phyloP scores from a whole-genome alignment of 2,797 vertebrate species.

The Hydrocynus forskahlii region DNA sequence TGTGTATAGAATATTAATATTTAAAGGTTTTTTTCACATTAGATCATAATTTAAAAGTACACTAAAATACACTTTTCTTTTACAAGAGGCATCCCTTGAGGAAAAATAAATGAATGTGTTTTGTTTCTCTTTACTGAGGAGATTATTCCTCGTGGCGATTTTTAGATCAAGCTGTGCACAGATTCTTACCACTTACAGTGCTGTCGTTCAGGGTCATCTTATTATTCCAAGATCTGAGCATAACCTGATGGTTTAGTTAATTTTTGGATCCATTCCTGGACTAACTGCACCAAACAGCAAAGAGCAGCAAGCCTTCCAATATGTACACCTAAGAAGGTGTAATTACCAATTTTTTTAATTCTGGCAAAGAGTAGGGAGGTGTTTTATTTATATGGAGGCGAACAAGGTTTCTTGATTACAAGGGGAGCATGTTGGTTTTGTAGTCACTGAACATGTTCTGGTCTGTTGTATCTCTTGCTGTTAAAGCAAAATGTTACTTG shows the following conservation, averaged over 20 bases:
- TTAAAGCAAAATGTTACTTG: too few relatives aligned
- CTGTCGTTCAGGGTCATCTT: slow-evolving; percentile 36
- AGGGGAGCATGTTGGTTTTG: too few relatives aligned
- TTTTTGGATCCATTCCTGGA: background rate
- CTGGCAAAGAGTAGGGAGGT: background rate
- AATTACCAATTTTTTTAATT: background rate
- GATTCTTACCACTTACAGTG: slow-evolving; percentile 35
- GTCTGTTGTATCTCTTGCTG: too few relatives aligned
- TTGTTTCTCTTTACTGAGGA: slow-evolving; percentile 52
- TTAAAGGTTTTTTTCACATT: too few relatives aligned
- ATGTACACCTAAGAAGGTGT: background rate
- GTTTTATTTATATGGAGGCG: slow-evolving; percentile 40
- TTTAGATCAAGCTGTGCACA: slow-evolving; percentile 51
- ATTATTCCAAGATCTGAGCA: background rate
- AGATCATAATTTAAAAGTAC: too few relatives aligned
- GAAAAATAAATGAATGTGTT: slow-evolving; percentile 35
- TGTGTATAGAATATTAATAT: too few relatives aligned
- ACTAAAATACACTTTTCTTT: too few relatives aligned
- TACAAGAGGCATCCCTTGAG: background rate
- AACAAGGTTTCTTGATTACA: background rate
- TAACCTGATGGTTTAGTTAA: background rate
- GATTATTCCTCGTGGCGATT: slow-evolving; percentile 55
- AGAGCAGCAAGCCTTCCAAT: background rate
- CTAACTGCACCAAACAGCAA: background rate
- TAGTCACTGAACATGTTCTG: too few relatives aligned